These are phyloP conservation scores for Stramonita haemastoma DNA, from an alignment of 2,888 invertebrate species.

Conservation along the genomic window DNA sequence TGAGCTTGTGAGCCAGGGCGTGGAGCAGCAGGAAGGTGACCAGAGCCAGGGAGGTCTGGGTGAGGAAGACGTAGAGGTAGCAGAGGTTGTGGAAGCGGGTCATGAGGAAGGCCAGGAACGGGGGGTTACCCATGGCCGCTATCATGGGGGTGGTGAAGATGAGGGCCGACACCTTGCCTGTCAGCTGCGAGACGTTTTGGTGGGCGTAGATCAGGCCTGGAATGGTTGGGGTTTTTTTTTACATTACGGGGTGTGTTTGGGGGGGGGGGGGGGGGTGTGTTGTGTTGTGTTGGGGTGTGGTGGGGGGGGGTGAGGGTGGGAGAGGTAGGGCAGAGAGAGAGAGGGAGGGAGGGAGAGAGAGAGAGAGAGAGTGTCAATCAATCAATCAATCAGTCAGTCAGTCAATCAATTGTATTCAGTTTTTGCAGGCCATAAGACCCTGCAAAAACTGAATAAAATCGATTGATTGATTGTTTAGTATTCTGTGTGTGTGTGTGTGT, in stretches of 20 bases:
- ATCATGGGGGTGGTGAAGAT: constrained; percentile 34
- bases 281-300: no score
- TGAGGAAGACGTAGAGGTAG: constrained; percentile 8
- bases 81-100: constrained; percentile 3
- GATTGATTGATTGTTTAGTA: no score
- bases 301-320: no score
- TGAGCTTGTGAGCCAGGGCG: not conserved
- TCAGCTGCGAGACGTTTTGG: not conserved
- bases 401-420: no score
- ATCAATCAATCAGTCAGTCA: no score
- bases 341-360: no score
- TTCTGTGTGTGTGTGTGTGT: no score
- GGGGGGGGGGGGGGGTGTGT: not conserved
- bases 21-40: not conserved
- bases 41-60: not conserved
- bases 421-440: no score
- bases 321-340: no score
- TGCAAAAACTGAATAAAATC: no score
- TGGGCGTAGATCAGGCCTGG: constrained; percentile 25
- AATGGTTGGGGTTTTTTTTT: not conserved
- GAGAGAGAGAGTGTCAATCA: no score
- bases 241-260: not conserved
- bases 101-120: constrained; percentile 17
- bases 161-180: constrained; percentile 13
- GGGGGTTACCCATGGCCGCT: constrained; percentile 24